Percentiles rank a stretch among this genome's conserved stretches.
Evolutionary conservation across 1,140 invertebrate genomes (phyloP).

Genomic region (honey bee (Apis mellifera)): DNA sequence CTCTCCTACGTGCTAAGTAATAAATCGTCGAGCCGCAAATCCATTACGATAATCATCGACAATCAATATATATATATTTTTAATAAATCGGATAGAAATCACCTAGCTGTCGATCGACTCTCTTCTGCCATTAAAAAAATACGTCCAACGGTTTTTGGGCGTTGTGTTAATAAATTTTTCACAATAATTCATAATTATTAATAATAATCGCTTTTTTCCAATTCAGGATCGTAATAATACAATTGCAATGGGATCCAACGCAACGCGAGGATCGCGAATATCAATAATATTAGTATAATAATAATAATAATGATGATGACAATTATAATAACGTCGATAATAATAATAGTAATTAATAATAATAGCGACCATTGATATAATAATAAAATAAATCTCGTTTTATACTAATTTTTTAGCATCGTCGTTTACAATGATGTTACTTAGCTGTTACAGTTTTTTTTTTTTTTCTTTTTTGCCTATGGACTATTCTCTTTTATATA

Average conservation of each 20-base stretch:
- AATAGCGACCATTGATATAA: slow-evolving; percentile 72
- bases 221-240: slow-evolving; percentile 43
- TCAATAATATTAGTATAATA: slow-evolving; percentile 34
- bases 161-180: slow-evolving; percentile 74
- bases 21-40: slow-evolving; percentile 61
- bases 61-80: slow-evolving; percentile 26
- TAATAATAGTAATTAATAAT: slow-evolving; percentile 68
- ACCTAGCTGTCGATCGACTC: slow-evolving; percentile 53
- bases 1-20: slow-evolving; percentile 72
- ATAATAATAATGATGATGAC: too few species aligned
- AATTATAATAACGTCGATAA: slow-evolving; percentile 57
- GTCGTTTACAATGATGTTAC: slow-evolving; percentile 77
- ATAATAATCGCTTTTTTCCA: slow-evolving; percentile 43
- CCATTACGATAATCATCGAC: slow-evolving; percentile 56
- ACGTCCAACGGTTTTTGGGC: slow-evolving; percentile 41
- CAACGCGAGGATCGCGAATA: slow-evolving; percentile 44
- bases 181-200: slow-evolving; percentile 66
- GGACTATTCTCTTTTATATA: slow-evolving; percentile 76
- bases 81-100: slow-evolving; percentile 68
- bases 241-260: slow-evolving; percentile 53
- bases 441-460: slow-evolving; percentile 75
- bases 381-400: slow-evolving; percentile 67
- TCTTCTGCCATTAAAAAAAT: slow-evolving; percentile 63
- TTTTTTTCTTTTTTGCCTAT: too few species aligned
- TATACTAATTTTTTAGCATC: slow-evolving; percentile 67